These are phyloP conservation scores for Phyllostomus discolor DNA, from an alignment of 2,113 vertebrate genomes.

Conservation along the genomic window DNA sequence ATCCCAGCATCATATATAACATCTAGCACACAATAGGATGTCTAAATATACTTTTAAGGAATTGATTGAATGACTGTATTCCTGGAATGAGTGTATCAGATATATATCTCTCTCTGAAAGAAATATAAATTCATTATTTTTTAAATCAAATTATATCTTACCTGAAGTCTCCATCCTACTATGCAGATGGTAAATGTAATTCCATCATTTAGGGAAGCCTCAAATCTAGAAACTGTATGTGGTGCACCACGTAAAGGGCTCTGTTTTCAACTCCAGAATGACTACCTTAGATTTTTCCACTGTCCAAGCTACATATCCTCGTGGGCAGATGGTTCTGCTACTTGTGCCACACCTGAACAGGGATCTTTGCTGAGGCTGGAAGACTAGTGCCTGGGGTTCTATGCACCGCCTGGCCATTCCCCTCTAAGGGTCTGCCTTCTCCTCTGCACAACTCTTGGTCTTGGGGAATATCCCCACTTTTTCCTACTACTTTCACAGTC, in stretches of 20 bases:
- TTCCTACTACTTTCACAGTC: background rate
- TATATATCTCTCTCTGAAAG: background rate
- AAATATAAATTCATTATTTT: background rate
- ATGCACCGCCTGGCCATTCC: background rate
- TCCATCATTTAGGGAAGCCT: background rate
- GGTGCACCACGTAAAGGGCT: background rate
- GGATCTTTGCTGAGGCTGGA: background rate
- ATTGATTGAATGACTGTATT: background rate
- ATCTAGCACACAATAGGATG: background rate
- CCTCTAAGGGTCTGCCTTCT: background rate
- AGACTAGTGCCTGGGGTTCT: too few relatives aligned
- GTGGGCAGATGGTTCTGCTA: background rate
- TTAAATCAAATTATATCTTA: background rate
- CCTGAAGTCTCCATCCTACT: background rate
- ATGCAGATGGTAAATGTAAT: background rate
- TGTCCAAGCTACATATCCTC: fast-evolving
- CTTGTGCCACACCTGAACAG: background rate
- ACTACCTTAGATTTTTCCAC: background rate
- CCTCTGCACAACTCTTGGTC: background rate
- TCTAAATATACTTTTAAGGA: background rate
- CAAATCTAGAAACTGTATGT: background rate
- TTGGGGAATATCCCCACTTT: background rate
- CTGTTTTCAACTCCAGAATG: background rate
- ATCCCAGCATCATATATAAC: background rate
- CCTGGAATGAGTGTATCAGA: background rate